Percentiles rank a stretch among this genome's conserved stretches.
These are phyloP conservation scores for Aphelenchoides fujianensis DNA, from an alignment of 1,140 invertebrate species.

Conservation along the genomic window DNA sequence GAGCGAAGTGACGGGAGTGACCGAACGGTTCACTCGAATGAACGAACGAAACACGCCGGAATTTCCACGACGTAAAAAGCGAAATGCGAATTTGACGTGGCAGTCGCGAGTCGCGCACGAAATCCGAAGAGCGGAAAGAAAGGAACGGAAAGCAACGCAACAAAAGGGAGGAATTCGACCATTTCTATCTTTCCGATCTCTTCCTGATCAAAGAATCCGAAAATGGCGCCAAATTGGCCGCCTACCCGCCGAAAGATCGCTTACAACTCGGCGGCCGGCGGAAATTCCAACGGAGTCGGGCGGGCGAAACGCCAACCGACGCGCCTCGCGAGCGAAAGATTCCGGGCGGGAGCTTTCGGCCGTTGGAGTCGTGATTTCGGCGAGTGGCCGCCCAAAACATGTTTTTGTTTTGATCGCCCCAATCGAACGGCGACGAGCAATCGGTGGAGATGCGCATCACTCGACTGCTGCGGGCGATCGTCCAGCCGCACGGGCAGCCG, in stretches of 20 bases:
- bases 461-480: neutral
- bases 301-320: slow-evolving; percentile 4
- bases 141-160: neutral
- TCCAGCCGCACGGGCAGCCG: neutral
- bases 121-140: slow-evolving; percentile 9
- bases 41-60: no score
- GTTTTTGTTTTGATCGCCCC: neutral
- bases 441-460: slow-evolving; percentile 12
- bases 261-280: slow-evolving; percentile 7
- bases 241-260: neutral
- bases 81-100: no score
- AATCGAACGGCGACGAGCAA: neutral
- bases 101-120: neutral
- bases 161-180: neutral
- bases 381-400: neutral
- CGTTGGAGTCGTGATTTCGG: neutral
- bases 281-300: no score
- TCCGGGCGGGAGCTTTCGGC: neutral
- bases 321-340: neutral
- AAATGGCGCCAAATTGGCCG: slow-evolving; percentile 1
- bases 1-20: no score
- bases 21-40: no score
- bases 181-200: no score
- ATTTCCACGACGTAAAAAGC: no score
- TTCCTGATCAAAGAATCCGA: no score